phyloP scores from a whole-genome alignment of 2,888 invertebrate species.

The Lochmaea crataegi region DNA sequence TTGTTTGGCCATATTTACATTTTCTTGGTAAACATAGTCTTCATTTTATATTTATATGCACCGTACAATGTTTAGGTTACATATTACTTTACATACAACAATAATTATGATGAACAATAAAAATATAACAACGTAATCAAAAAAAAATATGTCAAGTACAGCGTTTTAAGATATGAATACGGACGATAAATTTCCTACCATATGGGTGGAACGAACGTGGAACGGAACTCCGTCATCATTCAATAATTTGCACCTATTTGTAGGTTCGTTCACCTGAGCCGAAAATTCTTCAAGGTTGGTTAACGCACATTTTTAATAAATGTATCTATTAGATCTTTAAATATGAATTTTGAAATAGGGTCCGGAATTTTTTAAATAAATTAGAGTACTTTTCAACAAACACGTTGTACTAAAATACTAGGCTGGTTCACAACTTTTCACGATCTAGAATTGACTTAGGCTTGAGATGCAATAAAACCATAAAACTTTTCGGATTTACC shows the following conservation, averaged over 20 bases:
- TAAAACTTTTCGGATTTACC: too few species aligned
- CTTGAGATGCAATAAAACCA: too few species aligned
- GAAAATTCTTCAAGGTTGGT: too few species aligned
- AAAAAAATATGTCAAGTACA: neutral
- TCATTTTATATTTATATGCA: neutral
- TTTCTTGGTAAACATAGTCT: neutral
- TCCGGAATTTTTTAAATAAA: too few species aligned
- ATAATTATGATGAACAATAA: neutral
- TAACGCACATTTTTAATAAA: too few species aligned
- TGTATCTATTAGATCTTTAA: too few species aligned
- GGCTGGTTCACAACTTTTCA: too few species aligned
- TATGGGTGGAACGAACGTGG: constrained; percentile 4
- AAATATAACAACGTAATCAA: neutral
- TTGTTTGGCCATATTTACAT: too few species aligned
- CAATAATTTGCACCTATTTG: neutral
- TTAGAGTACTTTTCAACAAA: too few species aligned
- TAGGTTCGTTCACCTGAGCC: neutral
- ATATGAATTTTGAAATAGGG: too few species aligned
- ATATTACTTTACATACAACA: neutral
- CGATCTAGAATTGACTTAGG: too few species aligned
- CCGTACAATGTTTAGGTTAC: neutral
- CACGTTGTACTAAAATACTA: too few species aligned
- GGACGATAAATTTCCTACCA: neutral
- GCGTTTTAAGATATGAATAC: constrained; percentile 5
- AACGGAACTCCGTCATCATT: constrained; percentile 6